A percentile compares a stretch with the other conserved stretches of the same genome.
phyloP scores from a whole-genome alignment of 2,113 vertebrate genomes.

The Chiloscyllium plagiosum region DNA sequence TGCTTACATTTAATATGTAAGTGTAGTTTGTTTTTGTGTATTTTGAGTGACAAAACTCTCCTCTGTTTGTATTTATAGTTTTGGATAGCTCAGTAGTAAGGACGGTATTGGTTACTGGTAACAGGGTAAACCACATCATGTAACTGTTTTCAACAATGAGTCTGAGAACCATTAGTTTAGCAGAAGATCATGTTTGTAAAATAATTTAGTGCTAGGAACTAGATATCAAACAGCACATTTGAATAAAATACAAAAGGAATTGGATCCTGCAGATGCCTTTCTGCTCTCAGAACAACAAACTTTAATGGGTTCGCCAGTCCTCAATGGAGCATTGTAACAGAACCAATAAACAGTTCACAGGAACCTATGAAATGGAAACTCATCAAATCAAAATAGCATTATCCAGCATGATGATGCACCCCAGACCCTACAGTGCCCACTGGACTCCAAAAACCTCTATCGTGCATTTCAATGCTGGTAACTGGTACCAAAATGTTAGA shows the following conservation, averaged over 20 bases:
- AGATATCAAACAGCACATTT: background rate
- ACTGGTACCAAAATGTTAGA: background rate
- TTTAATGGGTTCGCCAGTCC: no score
- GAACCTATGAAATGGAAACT: no score
- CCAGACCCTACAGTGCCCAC: no score
- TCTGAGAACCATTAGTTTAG: background rate
- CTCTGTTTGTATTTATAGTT: background rate
- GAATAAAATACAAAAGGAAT: background rate
- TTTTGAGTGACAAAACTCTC: background rate
- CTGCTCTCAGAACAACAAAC: no score
- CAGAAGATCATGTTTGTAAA: background rate
- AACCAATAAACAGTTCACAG: no score
- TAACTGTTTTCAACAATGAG: background rate
- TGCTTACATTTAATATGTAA: background rate
- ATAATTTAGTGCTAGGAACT: background rate
- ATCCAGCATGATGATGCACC: no score
- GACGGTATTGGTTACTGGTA: background rate
- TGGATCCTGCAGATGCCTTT: background rate
- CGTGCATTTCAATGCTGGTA: background rate
- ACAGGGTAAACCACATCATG: background rate
- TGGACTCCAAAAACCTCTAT: no score
- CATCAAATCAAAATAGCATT: no score
- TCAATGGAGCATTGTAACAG: no score
- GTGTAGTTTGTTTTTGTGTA: background rate
- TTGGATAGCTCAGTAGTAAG: background rate